A percentile compares a stretch with the other conserved stretches of the same genome.
Conservation (phyloP, 2,797 vertebrate species). For the Falco cherrug region DNA sequence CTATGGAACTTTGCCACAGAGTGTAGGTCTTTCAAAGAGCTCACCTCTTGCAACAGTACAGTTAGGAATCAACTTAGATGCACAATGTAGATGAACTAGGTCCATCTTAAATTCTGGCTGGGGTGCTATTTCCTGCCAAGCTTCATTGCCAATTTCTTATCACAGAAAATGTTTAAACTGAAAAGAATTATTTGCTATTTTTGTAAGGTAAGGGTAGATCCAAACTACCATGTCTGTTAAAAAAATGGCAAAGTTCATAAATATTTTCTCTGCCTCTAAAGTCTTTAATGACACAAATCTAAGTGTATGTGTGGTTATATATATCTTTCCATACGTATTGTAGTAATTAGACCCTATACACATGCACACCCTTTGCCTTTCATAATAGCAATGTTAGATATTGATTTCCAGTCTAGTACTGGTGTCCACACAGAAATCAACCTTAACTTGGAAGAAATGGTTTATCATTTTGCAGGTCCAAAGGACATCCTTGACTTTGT, state of each 20-base stretch:
- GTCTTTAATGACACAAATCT: not conserved
- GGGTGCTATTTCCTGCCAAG: not conserved
- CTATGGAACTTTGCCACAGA: not conserved
- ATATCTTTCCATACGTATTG: not conserved
- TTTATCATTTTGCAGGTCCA: not conserved
- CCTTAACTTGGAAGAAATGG: not conserved
- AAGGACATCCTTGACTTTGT: not conserved
- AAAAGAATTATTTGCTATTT: not conserved
- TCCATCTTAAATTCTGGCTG: not conserved
- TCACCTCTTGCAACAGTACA: not conserved
- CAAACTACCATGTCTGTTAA: not conserved
- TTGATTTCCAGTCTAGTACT: not conserved
- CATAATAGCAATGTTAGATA: not conserved
- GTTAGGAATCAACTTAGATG: not conserved
- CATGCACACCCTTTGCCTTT: not conserved
- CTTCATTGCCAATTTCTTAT: not conserved
- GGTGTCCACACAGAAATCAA: not conserved
- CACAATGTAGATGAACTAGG: not conserved
- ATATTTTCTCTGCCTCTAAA: not conserved
- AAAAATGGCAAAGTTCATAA: not conserved
- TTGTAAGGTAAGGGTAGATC: not conserved
- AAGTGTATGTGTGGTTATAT: not conserved
- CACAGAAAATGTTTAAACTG: not conserved
- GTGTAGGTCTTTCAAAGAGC: not conserved
- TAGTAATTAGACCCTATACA: not conserved